Conservation (phyloP, 1,140 invertebrate species). For the Musca vetustissima region DNA sequence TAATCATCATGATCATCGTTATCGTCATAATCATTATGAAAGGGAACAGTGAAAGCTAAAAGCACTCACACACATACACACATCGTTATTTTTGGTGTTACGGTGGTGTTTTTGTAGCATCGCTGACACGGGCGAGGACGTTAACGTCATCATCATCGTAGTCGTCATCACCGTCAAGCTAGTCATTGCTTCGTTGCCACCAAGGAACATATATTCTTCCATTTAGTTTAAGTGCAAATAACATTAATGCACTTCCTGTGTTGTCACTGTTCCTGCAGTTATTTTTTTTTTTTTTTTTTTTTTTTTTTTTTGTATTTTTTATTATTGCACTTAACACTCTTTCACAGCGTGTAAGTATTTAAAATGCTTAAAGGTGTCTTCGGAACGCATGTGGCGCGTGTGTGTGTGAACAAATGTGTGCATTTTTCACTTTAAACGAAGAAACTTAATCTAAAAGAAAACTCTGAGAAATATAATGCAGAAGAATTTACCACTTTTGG, state of each 20-base stretch:
- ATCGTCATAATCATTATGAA: too few relatives aligned
- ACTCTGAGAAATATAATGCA: too few relatives aligned
- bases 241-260: constrained; percentile 24
- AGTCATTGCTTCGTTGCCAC: constrained; percentile 9
- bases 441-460: too few relatives aligned
- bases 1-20: constrained; percentile 4
- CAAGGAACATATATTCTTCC: constrained; percentile 20
- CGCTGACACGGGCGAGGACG: too few relatives aligned
- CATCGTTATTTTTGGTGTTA: too few relatives aligned
- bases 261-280: constrained; percentile 20
- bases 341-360: constrained; percentile 23
- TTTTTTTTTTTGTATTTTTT: too few relatives aligned
- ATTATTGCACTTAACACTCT: constrained; percentile 14
- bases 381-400: too few relatives aligned
- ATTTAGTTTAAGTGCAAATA: constrained; percentile 24
- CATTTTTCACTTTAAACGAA: too few relatives aligned
- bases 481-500: too few relatives aligned
- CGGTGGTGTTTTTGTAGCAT: too few relatives aligned
- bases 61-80: neutral
- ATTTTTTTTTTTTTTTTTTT: too few relatives aligned
- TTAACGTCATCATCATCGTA: neutral
- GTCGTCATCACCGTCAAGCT: neutral
- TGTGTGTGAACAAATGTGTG: too few relatives aligned
- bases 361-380: constrained; percentile 23
- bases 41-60: neutral